Evolutionary conservation across 2,113 vertebrate species (phyloP).

Genomic region (Pelecanus crispus): DNA sequence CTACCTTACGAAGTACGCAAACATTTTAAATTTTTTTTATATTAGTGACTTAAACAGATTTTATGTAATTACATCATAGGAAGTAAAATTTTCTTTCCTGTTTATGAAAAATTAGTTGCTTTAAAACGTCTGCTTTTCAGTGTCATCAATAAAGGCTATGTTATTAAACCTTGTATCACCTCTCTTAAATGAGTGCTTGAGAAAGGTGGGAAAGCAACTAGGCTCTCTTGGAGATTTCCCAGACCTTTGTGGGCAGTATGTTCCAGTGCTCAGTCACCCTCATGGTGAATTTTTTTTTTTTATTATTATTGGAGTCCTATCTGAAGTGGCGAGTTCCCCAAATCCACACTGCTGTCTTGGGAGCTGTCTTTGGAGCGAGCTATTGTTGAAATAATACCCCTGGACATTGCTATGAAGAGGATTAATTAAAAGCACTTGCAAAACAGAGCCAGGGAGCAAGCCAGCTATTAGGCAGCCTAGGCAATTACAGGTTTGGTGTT

Average conservation of each 20-base stretch:
- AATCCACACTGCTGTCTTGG: background rate
- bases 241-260: background rate
- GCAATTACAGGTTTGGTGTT: background rate
- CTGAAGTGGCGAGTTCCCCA: background rate
- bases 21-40: background rate
- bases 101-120: conserved; percentile 18
- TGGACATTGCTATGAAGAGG: background rate
- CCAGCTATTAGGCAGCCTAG: background rate
- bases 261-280: background rate
- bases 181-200: background rate
- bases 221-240: background rate
- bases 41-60: background rate
- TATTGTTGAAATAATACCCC: background rate
- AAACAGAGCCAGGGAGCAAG: background rate
- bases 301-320: background rate
- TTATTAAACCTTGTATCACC: background rate
- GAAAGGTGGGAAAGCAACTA: background rate
- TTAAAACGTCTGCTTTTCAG: conserved; percentile 7
- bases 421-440: conserved; percentile 1
- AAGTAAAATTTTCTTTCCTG: background rate
- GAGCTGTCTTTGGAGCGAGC: background rate
- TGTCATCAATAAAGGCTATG: conserved; percentile 43
- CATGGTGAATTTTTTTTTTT: background rate
- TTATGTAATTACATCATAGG: background rate
- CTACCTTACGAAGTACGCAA: background rate